Base-by-base conservation (phyloP, 92 coral and sea anemone species). In the Galaxea fascicularis region DNA sequence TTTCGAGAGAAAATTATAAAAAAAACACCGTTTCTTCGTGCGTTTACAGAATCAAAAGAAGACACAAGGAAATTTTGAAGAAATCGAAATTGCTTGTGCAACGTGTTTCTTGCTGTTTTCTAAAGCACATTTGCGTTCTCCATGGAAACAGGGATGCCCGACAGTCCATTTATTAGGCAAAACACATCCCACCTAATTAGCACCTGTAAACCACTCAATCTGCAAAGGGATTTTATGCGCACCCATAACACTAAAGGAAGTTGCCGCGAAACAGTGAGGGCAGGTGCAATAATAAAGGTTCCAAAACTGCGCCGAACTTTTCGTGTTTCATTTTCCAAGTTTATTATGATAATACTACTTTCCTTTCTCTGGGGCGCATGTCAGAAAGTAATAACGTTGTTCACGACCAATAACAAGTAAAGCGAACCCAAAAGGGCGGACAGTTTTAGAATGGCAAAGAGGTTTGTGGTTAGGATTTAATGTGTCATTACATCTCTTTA, bases 171-270 rank as follows among this genome's bases (percentile, higher is more conserved):
- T 5, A 25, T n/a, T n/a, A 16, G 1, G 10, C 17, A 26, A 5
- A 17, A 41, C 8, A 8, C 18, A n/a, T 12, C 44, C 8, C 76
- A 22, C 53, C 64, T 51, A 52, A 52, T 73, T 73, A 52, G 15
- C 45, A 73, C 64, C 8, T 30, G 63, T 2, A 73, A 76, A 76
- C 49, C 67, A 21, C 67, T 49, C 41, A 35, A 6, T 76, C 31
- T 56, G 20, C 28, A 56, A 31, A 58, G 67, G 17, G 1, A 5
- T 28, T 31, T 35, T 58, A 6, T 52, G 49, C 8, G 35, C 35
- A 8, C 30, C 4, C 10, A 58, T 29, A 17, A 30, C 7, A 24
- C n/a, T n/a, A 24, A 4, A 0, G 35, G 14, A 21, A 58, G 20
- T 26, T 57, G 68, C n/a, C n/a, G n/a, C 67, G 8, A 76, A 76